Evolutionary conservation across 2,113 vertebrate species (phyloP).

Genomic region (Coregonus clupeaformis): DNA sequence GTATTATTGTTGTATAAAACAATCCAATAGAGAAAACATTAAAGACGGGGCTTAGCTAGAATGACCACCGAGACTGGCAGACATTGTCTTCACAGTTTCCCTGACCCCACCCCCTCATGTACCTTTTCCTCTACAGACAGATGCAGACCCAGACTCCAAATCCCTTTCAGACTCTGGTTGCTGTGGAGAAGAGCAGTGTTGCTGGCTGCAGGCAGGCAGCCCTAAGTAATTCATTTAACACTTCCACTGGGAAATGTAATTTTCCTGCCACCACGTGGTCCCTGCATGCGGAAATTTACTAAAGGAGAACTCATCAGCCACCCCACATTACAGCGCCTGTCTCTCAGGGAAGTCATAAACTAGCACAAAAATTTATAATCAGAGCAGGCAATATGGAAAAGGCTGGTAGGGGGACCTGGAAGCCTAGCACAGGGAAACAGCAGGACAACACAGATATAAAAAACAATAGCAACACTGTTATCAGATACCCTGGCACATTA

Average conservation of each 20-base stretch:
- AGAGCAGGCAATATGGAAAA: neutral
- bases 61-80: neutral
- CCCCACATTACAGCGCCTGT: slow-evolving; percentile 10
- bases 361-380: neutral
- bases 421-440: neutral
- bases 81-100: neutral
- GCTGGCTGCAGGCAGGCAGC: slow-evolving; percentile 22
- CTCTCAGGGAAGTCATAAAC: slow-evolving; percentile 11
- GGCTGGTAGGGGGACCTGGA: neutral
- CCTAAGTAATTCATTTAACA: slow-evolving; percentile 40
- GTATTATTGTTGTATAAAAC: too few relatives aligned
- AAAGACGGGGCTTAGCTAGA: neutral
- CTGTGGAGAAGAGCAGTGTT: slow-evolving; percentile 10
- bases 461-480: neutral
- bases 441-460: neutral
- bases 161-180: slow-evolving; percentile 17
- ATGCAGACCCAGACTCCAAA: neutral
- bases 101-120: neutral
- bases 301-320: slow-evolving; percentile 18
- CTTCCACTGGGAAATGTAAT: slow-evolving; percentile 45
- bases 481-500: too few relatives aligned
- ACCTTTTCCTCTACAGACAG: neutral
- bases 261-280: slow-evolving; percentile 23
- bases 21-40: too few relatives aligned
- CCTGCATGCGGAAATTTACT: slow-evolving; percentile 25